A percentile compares a stretch with the other conserved stretches of the same genome.
These are phyloP conservation scores for Thera britannica DNA, from an alignment of 2,888 invertebrate genomes.

Conservation along the genomic window DNA sequence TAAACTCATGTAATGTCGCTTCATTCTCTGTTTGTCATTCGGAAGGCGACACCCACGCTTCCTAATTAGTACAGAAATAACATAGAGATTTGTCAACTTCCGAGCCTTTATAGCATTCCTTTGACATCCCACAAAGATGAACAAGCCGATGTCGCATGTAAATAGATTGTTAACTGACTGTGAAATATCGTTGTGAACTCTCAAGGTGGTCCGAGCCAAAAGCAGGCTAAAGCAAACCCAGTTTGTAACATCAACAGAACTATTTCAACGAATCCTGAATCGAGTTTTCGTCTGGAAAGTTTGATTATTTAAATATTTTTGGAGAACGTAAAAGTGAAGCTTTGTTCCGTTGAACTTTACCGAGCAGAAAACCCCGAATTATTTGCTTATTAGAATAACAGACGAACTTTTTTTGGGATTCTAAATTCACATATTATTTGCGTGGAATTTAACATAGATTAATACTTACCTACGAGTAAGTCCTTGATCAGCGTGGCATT, in stretches of 20 bases:
- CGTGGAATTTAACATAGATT: too few relatives aligned
- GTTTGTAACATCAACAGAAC: slow-evolving; percentile 37
- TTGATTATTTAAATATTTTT: slow-evolving; percentile 35
- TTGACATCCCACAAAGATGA: slow-evolving; percentile 63
- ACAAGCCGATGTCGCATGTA: slow-evolving; percentile 60
- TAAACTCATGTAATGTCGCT: slow-evolving; percentile 51
- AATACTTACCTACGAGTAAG: too few relatives aligned
- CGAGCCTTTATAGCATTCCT: slow-evolving; percentile 77
- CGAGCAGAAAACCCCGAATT: slow-evolving; percentile 9
- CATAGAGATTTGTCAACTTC: slow-evolving; percentile 82
- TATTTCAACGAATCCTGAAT: slow-evolving; percentile 43
- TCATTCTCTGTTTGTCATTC: slow-evolving; percentile 61
- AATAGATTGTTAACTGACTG: slow-evolving; percentile 77
- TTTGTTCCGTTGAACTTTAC: slow-evolving; percentile 6
- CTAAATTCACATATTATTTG: slow-evolving; percentile 10
- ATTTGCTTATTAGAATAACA: slow-evolving; percentile 4
- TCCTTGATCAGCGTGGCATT: too few relatives aligned
- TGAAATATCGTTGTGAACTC: slow-evolving; percentile 71
- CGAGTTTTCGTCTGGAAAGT: slow-evolving; percentile 49
- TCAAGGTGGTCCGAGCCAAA: slow-evolving; percentile 62
- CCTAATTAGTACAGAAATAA: slow-evolving; percentile 84
- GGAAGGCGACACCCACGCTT: slow-evolving; percentile 63
- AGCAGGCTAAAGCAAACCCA: slow-evolving; percentile 28
- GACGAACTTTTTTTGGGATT: slow-evolving; percentile 8
- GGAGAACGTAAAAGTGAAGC: slow-evolving; percentile 9